Percentiles rank a stretch among this genome's conserved stretches.
Evolutionary conservation across 2,113 vertebrate genomes (phyloP).

Genomic region (Chaetodon trifascialis): DNA sequence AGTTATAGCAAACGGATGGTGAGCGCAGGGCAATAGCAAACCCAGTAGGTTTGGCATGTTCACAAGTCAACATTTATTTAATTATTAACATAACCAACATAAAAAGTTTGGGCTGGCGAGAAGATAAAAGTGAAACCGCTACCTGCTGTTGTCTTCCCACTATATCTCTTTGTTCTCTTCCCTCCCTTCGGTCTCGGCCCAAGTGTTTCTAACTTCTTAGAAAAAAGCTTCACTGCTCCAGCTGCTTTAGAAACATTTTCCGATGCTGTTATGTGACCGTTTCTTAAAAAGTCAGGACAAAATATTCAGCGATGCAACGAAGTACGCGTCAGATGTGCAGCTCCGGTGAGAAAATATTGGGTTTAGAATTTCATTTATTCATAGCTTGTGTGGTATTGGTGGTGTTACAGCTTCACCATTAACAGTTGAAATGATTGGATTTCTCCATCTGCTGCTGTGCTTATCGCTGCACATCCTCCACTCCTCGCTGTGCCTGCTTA

Average conservation of each 20-base stretch:
- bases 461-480: conserved; percentile 7
- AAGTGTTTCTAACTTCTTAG: conserved; percentile 34
- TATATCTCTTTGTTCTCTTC: conserved; percentile 24
- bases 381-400: background rate
- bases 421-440: background rate
- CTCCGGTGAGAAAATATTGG: background rate
- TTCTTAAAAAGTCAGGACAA: background rate
- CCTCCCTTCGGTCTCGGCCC: conserved; percentile 14
- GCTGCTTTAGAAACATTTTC: conserved; percentile 1
- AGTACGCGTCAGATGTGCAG: background rate
- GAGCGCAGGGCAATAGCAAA: conserved; percentile 7
- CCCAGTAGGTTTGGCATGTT: conserved; percentile 21
- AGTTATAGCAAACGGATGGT: conserved; percentile 24
- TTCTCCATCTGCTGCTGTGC: background rate
- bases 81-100: conserved; percentile 36
- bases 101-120: conserved; percentile 21
- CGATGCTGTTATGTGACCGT: background rate
- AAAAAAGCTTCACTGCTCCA: conserved; percentile 16
- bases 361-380: background rate
- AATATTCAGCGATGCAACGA: background rate
- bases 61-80: conserved; percentile 40
- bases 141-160: conserved; percentile 35
- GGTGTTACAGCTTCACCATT: background rate
- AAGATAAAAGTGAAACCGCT: conserved; percentile 16
- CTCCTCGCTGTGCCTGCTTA: background rate